Evolutionary conservation across 1,140 invertebrate genomes (phyloP).

Genomic region (Hydropsyche tenuis): DNA sequence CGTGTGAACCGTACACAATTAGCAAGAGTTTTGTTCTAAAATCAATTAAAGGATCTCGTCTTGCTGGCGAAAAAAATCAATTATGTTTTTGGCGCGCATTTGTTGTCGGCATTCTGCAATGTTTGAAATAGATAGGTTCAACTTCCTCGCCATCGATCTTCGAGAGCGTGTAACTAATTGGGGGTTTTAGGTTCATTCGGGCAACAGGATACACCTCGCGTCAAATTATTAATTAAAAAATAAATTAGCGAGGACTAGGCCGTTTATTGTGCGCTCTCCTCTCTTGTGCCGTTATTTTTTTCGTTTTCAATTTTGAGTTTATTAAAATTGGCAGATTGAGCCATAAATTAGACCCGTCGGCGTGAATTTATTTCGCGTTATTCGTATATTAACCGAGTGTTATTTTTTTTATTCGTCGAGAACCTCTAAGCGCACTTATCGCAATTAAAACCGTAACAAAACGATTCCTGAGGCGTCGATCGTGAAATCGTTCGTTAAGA

Average conservation of each 20-base stretch:
- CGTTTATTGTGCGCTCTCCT: background rate
- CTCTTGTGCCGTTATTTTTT: background rate
- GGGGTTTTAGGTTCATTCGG: conserved; percentile 11
- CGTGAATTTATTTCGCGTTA: conserved; percentile 13
- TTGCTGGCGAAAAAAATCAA: background rate
- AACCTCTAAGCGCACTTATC: conserved; percentile 34
- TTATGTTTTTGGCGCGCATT: background rate
- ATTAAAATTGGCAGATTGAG: conserved; percentile 27
- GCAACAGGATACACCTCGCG: background rate
- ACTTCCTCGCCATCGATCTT: conserved; percentile 20
- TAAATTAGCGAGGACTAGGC: conserved; percentile 4
- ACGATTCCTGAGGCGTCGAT: conserved; percentile 5
- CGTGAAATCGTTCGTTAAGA: conserved; percentile 6
- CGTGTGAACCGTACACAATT: too few species aligned
- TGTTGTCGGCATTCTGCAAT: background rate
- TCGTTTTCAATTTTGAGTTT: too few species aligned
- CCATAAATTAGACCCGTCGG: background rate
- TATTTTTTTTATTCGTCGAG: conserved; percentile 9
- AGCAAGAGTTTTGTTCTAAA: too few species aligned
- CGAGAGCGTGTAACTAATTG: conserved; percentile 16
- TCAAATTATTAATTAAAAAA: conserved; percentile 8
- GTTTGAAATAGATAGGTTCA: background rate
- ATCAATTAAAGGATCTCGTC: too few species aligned
- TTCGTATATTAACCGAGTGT: background rate
- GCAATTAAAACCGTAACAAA: conserved; percentile 35